Evolutionary conservation across 2,113 vertebrate species (phyloP).

Genomic region (Tragelaphus buxtoni): DNA sequence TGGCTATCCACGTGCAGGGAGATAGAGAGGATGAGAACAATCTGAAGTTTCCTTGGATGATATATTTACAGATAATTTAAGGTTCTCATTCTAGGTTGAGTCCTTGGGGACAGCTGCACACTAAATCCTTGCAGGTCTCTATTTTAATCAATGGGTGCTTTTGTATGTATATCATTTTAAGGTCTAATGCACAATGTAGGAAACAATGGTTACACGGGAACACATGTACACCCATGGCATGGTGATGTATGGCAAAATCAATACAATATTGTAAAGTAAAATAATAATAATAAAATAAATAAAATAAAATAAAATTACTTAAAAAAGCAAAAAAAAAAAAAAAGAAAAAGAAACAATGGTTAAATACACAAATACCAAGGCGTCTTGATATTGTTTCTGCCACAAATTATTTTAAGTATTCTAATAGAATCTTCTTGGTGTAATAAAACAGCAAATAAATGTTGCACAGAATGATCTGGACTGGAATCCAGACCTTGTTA

Average conservation of each 20-base stretch:
- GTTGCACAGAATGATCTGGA: not conserved
- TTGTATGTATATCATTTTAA: not conserved
- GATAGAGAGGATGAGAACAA: not conserved
- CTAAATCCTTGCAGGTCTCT: not conserved
- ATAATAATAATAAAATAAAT: too few relatives aligned
- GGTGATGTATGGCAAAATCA: too few relatives aligned
- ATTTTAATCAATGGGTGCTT: not conserved
- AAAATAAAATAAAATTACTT: too few relatives aligned
- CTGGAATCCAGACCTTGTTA: not conserved
- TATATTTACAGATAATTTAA: not conserved
- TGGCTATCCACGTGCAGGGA: not conserved
- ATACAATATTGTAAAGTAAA: too few relatives aligned
- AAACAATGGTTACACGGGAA: not conserved
- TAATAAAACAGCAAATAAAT: not conserved
- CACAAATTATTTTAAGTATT: not conserved
- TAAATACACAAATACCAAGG: not conserved
- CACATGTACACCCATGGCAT: too few relatives aligned
- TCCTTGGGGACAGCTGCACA: not conserved
- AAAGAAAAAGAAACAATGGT: not conserved
- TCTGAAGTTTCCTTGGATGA: not conserved
- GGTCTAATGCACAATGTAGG: not conserved
- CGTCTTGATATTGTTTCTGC: not conserved
- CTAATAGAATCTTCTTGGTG: not conserved
- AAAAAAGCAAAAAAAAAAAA: too few relatives aligned
- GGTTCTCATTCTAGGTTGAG: not conserved